Evolutionary conservation across 2,888 invertebrate species (phyloP).

Genomic region (Eurytoma californica): DNA sequence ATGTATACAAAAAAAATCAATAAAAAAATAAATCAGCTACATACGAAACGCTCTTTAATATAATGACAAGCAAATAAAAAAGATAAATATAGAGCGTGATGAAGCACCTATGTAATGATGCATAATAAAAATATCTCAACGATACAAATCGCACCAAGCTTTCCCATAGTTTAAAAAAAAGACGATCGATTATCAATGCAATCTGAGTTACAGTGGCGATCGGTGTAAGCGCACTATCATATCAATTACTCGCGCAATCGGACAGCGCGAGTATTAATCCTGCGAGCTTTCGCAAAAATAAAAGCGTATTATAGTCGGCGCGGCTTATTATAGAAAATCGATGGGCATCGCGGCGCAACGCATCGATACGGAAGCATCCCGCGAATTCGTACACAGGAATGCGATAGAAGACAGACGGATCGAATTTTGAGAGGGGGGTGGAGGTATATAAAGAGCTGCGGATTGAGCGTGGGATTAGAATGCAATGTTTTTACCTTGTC

Average conservation of each 20-base stretch:
- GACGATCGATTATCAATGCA: background rate
- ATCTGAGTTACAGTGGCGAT: background rate
- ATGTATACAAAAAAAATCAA: conserved; percentile 15
- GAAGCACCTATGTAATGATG: background rate
- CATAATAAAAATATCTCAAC: conserved; percentile 15
- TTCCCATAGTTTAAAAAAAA: conserved; percentile 56
- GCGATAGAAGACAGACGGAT: background rate
- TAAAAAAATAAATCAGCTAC: background rate
- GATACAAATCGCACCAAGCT: conserved; percentile 53
- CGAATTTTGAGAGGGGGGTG: background rate
- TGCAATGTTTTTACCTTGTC: conserved; percentile 70
- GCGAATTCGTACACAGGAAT: background rate
- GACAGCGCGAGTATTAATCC: background rate
- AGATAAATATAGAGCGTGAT: background rate
- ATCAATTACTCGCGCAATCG: conserved; percentile 5
- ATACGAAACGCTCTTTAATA: conserved; percentile 13
- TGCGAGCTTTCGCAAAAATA: background rate
- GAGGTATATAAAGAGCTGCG: background rate
- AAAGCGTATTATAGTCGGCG: too few relatives aligned
- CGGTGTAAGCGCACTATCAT: background rate
- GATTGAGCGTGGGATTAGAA: conserved; percentile 32
- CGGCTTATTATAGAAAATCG: background rate
- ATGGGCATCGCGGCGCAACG: background rate
- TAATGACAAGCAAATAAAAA: conserved; percentile 32
- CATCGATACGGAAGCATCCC: background rate